Base-by-base conservation (phyloP, 2,113 vertebrate species). In the Trachemys scripta region DNA sequence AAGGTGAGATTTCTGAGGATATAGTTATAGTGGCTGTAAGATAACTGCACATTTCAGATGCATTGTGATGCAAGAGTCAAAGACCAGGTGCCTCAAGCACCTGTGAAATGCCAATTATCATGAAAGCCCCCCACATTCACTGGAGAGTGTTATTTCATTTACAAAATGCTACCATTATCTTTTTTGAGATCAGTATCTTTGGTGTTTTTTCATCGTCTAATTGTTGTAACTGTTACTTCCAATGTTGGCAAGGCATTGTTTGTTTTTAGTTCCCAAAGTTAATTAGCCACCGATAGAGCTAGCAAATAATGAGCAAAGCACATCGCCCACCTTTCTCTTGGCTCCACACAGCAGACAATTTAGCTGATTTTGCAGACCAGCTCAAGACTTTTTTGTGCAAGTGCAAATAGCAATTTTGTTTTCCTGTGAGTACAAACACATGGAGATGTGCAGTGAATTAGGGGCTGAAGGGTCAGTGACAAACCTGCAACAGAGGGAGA, bases 321-420 rank as follows among this genome's bases (percentile, higher is more conserved):
- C 17, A 3, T 0, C 47, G 87, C 13, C 80, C 54, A 72, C n/a
- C 1, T 0, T 29, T 84, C 53, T 50, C 82, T 76, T 91, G 51
- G 20, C 69, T 89, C 78, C 86, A 62, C 69, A 29, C 56, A 59
- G 69, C 87, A 89, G 85, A 76, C 88, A 89, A 8, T 80, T 93
- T 49, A 92, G 95, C 93, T 96, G 92, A 93, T 85, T 76, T 87
- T 93, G 90, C 82, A 95, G 84, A 95, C 88, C 1, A 65, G 47
- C 12, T 17, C 11, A 50, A 27, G 69, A 20, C 2, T 49, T 72
- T 95, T 85, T 14, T 2, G 1, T 82, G 75, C 90, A 76, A 49
- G 12, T 80, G 10, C 81, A 92, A 88, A 53, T 79, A 91, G 53
- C 45, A n/a, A 2, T 51, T 90, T 47, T 91, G 22, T 47, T 96